Percentiles rank a stretch among this genome's conserved stretches.
These are phyloP conservation scores for Lepidochitona cinerea DNA, from an alignment of 2,888 invertebrate species.

Conservation along the genomic window DNA sequence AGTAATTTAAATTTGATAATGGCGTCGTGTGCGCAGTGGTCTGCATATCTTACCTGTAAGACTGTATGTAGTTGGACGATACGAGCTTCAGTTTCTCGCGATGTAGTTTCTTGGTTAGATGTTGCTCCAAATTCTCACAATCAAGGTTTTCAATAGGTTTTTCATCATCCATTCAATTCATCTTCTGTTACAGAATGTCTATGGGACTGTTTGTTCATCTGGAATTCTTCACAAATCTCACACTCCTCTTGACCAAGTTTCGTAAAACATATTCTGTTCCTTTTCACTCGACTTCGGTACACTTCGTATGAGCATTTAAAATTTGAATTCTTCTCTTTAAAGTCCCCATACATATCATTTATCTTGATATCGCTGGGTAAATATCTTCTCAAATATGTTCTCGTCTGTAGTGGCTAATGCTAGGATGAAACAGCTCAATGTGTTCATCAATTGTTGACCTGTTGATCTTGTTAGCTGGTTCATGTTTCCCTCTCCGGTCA, in stretches of 20 bases:
- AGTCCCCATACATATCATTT: conserved; percentile 17
- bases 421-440: conserved; percentile 22
- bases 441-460: conserved; percentile 14
- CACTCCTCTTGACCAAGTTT: conserved; percentile 26
- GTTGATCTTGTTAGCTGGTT: conserved; percentile 8
- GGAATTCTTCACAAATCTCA: conserved; percentile 18
- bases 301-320: conserved; percentile 13
- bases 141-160: background rate
- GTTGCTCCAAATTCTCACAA: conserved; percentile 12
- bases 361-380: conserved; percentile 23
- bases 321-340: conserved; percentile 10
- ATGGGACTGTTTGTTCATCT: background rate
- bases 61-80: background rate
- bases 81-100: background rate
- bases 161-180: background rate
- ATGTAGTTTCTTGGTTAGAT: background rate
- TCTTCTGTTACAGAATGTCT: background rate
- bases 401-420: conserved; percentile 24
- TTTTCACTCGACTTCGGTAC: conserved; percentile 14
- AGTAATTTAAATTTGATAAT: too few relatives aligned
- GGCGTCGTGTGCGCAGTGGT: too few relatives aligned
- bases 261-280: conserved; percentile 23
- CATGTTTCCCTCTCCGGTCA: background rate
- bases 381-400: conserved; percentile 20
- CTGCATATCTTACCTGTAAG: background rate